Evolutionary conservation across 2,888 invertebrate species (phyloP), one percentile per base, ranked within the genome.

Genomic region (Unio delphinus): DNA sequence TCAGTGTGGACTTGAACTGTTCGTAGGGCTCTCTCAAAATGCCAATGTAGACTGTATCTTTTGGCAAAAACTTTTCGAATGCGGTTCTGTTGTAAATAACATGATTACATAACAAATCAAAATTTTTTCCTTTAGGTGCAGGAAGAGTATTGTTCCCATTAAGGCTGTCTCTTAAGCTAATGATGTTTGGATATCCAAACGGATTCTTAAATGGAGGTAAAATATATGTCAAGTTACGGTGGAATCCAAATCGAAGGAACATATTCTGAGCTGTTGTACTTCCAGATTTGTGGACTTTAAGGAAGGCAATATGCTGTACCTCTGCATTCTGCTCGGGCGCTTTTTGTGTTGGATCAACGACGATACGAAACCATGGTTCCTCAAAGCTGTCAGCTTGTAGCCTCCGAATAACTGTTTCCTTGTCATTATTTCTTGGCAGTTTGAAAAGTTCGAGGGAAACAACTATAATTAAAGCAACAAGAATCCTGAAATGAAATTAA

Each of bases 11-110:
- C 57, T 76, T 74, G 61, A 80, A 80, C 63, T 71, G 70, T 59
- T 78, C 78, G 61, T 76, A 78, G 0, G 80, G 80, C 64, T 78
- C 76, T 30, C 78, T 69, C 23, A 80, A 23, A 34, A 80, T 80
- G 45, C 80, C 76, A n/a, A 80, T 63, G 45, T 72, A 76, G 57
- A 80, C 61, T 4, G 80, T 74, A 55, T 80, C 76, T 18, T 69
- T 70, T 45, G 77, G 79, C 69, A 80, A 62, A 60, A 69, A 76
- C 4, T 66, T 65, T 63, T 71, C 65, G 62, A 78, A 76, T 20
- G 64, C 65, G 4, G 67, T 66, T 30, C 73, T 65, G 28, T 76
- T 70, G 61, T 80, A 80, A 15, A 80, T 68, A 69, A 80, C 78
- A 71, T 80, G 80, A 61, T 78, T 76, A 61, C 80, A 80, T 18